Evolutionary conservation across 2,113 vertebrate species (phyloP), one percentile per base, ranked within the genome.

Genomic region (Silurus meridionalis): DNA sequence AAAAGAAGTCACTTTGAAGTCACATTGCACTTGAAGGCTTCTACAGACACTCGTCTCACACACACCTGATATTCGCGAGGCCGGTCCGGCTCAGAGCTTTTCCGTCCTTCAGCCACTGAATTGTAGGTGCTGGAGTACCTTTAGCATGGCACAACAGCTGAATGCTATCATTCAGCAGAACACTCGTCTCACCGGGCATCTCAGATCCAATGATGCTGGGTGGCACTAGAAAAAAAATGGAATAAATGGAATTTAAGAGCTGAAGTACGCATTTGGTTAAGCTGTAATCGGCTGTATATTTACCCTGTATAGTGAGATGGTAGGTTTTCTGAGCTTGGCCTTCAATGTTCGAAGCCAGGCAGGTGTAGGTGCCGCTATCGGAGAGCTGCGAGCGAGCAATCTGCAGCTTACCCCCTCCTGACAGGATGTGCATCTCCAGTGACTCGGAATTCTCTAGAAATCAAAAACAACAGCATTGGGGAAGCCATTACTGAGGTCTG

Each of bases 41-140:
- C 37, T 37, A 37, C 37, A 37, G 37, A 37, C 37, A 37, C 2
- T 37, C 37, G 37, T 37, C 69, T 67, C 7, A 55, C 78, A 84
- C 87, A 74, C 94, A 97, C 97, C 96, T 95, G 89, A 96, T 93
- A 84, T 91, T 93, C 83, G 91, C 91, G 25, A 85, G 89, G 83
- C 91, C 91, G 0, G 90, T 84, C 0, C 48, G 91, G 57, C 75
- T 89, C 87, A 98, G 66, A 67, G 90, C 85, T 91, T 96, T 94
- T 21, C 98, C 97, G 86, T 98, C 96, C 92, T 96, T 97, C 64
- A 98, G 93, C 98, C 98, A 99, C 5, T 96, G 96, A 75, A 98
- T 86, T 19, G 88, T 82, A 0, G 98, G 98, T 0, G 60, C 61
- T 0, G 98, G 98, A 86, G 92, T 94, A 60, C 98, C 98, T 81